Evolutionary conservation across 2,888 invertebrate genomes (phyloP), one percentile per base, ranked within the genome.

Genomic region (Helleia helle): DNA sequence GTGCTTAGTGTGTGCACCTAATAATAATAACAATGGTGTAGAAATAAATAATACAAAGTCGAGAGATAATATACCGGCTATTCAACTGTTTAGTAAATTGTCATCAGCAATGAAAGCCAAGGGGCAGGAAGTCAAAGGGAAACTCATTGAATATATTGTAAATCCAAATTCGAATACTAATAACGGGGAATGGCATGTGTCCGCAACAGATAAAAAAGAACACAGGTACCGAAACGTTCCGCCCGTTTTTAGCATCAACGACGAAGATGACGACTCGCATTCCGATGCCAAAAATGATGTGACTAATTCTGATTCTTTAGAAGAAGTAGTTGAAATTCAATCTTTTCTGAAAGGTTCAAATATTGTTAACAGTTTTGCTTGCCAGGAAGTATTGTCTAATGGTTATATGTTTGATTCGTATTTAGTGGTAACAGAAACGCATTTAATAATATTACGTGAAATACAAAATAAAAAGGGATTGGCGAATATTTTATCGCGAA

Each of bases 211-310:
- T 60, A 90, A 91, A 65, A 90, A 93, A 56, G 93, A 94, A n/a
- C 95, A 92, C 71, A 88, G 94, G 29, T 96, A 96, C 68, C 88
- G 96, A 54, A 95, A 95, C 76, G 92, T 94, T 41, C 93, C 94
- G 0, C 95, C 96, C 4, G 95, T 97, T 5, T 98, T 98, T 68
- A 95, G 95, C 68, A 96, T 97, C 62, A 96, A 95, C 58, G 97
- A 96, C 62, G 96, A 96, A 66, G 83, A 79, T 46, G 68, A 81
- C 48, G 65, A 86, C 51, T 63, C 71, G 1, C 64, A 71, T 39
- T 66, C 74, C 12, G 77, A 76, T 39, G 58, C 56, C 1, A n/a
- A n/a, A n/a, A 61, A 68, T 49, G 63, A 59, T 40, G 75, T 76
- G 42, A 68, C 86, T 41, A 87, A 75, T 36, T 86, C 91, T 47